A percentile compares a stretch with the other conserved stretches of the same genome.
These are phyloP conservation scores for Dasypus novemcinctus DNA, from an alignment of 2,113 vertebrate genomes.

Conservation along the genomic window DNA sequence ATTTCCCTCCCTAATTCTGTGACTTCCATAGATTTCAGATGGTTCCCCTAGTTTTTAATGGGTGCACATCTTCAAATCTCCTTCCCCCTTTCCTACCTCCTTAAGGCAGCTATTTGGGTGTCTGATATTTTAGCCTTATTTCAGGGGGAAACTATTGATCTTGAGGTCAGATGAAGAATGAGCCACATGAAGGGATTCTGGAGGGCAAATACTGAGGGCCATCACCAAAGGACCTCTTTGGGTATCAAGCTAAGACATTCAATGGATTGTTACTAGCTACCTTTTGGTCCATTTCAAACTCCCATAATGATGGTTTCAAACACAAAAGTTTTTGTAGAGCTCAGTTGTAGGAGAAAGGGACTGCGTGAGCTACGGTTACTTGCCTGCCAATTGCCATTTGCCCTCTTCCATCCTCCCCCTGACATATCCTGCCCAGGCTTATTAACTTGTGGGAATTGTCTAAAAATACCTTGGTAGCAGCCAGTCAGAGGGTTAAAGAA, in stretches of 20 bases:
- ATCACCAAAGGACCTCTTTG: neutral
- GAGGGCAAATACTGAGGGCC: neutral
- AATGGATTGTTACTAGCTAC: neutral
- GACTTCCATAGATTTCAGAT: neutral
- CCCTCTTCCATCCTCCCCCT: neutral
- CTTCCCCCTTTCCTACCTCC: neutral
- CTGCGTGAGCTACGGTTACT: neutral
- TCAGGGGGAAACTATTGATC: neutral
- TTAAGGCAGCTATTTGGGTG: neutral
- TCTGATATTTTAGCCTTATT: neutral
- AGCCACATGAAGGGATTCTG: neutral
- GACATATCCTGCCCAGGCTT: slow-evolving; percentile 28
- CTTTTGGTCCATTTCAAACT: slow-evolving; percentile 1
- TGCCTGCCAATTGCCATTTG: neutral
- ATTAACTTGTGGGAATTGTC: neutral
- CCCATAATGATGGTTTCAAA: neutral
- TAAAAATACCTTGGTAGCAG: slow-evolving; percentile 35
- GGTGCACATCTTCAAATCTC: neutral
- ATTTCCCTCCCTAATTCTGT: neutral
- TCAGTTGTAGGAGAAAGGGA: neutral
- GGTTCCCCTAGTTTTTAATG: neutral
- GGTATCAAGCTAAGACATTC: neutral
- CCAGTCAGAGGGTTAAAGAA: neutral
- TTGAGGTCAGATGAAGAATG: neutral
- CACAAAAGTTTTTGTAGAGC: neutral